Conservation (phyloP, 2,888 invertebrate genomes). For the Matsumyia berberina region DNA sequence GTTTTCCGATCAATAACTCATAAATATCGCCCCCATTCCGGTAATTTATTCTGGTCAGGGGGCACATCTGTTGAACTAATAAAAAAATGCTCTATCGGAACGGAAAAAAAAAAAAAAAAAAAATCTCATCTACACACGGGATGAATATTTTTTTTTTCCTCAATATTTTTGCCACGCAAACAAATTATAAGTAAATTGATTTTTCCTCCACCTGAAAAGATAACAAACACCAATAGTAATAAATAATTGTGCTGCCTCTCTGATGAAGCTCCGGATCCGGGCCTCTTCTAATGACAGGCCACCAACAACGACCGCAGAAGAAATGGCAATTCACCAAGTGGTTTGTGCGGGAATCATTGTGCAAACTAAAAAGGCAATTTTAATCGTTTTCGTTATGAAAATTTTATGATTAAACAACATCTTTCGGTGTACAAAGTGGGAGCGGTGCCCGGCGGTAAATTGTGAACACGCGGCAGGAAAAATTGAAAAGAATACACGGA, state of each 20-base stretch:
- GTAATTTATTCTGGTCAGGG: slow-evolving; percentile 56
- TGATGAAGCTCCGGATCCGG: slow-evolving; percentile 6
- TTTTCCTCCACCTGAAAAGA: slow-evolving; percentile 61
- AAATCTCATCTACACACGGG: slow-evolving; percentile 55
- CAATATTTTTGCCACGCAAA: slow-evolving; percentile 34
- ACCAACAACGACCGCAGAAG: background rate
- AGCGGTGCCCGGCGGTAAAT: slow-evolving; percentile 35
- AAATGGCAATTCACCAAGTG: slow-evolving; percentile 48
- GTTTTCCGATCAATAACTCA: slow-evolving; percentile 74
- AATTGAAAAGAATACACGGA: slow-evolving; percentile 29
- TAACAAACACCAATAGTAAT: slow-evolving; percentile 48
- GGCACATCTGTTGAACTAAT: slow-evolving; percentile 66
- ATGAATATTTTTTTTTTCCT: slow-evolving; percentile 31
- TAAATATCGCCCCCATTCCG: slow-evolving; percentile 55
- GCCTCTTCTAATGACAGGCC: slow-evolving; percentile 17
- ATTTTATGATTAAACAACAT: slow-evolving; percentile 54
- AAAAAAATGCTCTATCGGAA: slow-evolving; percentile 48
- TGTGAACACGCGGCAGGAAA: slow-evolving; percentile 30
- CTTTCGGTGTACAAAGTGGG: slow-evolving; percentile 39
- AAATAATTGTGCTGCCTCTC: slow-evolving; percentile 33
- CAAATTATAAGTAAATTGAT: slow-evolving; percentile 68
- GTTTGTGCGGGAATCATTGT: slow-evolving; percentile 56
- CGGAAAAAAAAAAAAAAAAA: background rate
- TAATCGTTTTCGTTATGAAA: slow-evolving; percentile 53
- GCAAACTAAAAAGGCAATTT: slow-evolving; percentile 44